phyloP scores from a whole-genome alignment of 2,113 vertebrate species.

The Aepyceros melampus region DNA sequence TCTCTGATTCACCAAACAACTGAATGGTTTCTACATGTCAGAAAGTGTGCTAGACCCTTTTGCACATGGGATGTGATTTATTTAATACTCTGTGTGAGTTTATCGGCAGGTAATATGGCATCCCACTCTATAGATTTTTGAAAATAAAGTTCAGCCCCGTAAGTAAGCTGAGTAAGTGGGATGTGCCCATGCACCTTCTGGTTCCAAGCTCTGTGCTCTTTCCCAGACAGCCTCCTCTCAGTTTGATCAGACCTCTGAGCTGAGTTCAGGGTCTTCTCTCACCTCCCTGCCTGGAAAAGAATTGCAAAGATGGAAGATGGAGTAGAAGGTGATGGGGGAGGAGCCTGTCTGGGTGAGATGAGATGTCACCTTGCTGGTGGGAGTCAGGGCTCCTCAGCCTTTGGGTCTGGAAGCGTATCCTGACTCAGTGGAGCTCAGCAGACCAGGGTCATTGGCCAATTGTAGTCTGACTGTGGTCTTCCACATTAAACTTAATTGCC shows the following conservation, averaged over 20 bases:
- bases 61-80: not conserved
- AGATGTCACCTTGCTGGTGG: not conserved
- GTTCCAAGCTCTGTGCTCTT: not conserved
- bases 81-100: not conserved
- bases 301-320: not conserved
- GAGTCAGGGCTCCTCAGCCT: not conserved
- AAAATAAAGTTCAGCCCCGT: not conserved
- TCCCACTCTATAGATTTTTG: not conserved
- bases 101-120: not conserved
- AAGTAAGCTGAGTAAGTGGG: not conserved
- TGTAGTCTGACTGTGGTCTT: conserved; percentile 24
- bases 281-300: not conserved
- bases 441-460: not conserved
- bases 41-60: not conserved
- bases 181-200: not conserved
- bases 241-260: not conserved
- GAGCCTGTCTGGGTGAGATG: not conserved
- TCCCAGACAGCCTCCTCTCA: not conserved
- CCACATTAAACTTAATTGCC: not conserved
- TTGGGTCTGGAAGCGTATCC: not conserved
- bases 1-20: not conserved
- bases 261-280: not conserved
- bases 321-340: not conserved
- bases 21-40: not conserved
- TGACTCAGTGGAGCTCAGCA: not conserved